These are phyloP conservation scores for Lycaon pictus DNA, from an alignment of 2,113 vertebrate genomes.

Conservation along the genomic window DNA sequence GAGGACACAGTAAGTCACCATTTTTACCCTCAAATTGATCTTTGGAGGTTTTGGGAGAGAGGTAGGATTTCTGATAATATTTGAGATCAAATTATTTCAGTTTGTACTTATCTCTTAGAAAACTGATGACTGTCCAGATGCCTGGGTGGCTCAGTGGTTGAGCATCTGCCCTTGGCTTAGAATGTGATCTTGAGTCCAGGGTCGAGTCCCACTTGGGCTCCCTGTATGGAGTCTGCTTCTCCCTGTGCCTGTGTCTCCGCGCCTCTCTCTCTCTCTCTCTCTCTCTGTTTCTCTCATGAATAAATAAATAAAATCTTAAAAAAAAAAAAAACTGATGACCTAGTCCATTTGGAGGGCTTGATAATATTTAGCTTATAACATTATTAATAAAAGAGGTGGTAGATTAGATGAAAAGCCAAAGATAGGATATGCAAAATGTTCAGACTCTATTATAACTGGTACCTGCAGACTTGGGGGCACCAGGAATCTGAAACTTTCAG, in stretches of 20 bases:
- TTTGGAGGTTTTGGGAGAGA: background rate
- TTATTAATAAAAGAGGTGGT: background rate
- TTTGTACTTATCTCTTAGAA: constrained; percentile 41
- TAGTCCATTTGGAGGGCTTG: background rate
- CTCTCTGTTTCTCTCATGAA: too few relatives aligned
- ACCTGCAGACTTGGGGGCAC: background rate
- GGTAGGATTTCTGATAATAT: background rate
- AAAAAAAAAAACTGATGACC: too few relatives aligned
- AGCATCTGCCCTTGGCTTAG: too few relatives aligned
- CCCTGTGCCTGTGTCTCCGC: too few relatives aligned
- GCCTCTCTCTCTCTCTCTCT: too few relatives aligned
- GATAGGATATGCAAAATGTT: background rate
- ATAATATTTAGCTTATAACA: background rate
- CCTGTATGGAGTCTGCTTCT: too few relatives aligned
- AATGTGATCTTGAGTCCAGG: too few relatives aligned
- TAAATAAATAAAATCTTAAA: too few relatives aligned
- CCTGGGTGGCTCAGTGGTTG: too few relatives aligned
- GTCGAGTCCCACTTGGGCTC: too few relatives aligned
- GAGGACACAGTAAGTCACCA: background rate
- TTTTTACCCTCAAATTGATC: background rate
- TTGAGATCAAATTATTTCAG: background rate
- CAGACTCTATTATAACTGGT: background rate
- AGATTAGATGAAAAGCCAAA: background rate
- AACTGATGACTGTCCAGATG: background rate
- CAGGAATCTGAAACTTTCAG: background rate